phyloP scores from a whole-genome alignment of 2,888 invertebrate genomes.

The Ormyrus rosae region DNA sequence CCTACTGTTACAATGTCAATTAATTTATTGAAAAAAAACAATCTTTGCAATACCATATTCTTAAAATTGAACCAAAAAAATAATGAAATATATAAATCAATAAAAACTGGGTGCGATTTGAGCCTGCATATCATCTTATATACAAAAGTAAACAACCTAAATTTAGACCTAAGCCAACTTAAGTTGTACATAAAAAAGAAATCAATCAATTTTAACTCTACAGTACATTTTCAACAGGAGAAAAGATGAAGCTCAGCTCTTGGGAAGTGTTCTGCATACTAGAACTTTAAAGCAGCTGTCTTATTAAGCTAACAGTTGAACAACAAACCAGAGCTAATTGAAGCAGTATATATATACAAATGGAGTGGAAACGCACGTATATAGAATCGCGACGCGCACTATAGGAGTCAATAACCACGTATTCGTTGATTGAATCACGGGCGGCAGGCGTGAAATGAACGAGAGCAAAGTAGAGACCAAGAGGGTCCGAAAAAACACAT shows the following conservation, averaged over 20 bases:
- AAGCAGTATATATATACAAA: conserved; percentile 10
- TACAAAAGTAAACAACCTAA: conserved; percentile 28
- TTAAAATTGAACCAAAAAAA: too few species aligned
- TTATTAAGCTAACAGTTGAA: conserved; percentile 1
- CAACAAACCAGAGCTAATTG: conserved; percentile 26
- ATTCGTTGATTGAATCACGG: conserved; percentile 25
- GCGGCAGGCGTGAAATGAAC: background rate
- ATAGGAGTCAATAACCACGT: conserved; percentile 39
- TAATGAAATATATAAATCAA: conserved; percentile 12
- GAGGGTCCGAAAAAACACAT: background rate
- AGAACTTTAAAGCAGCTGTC: conserved; percentile 11
- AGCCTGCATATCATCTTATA: background rate
- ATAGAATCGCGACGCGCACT: conserved; percentile 20
- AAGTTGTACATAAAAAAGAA: background rate
- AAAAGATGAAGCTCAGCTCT: background rate
- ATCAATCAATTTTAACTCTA: conserved; percentile 29
- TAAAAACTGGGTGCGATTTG: conserved; percentile 9
- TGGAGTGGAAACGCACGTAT: background rate
- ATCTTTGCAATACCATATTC: too few species aligned
- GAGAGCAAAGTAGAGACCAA: background rate
- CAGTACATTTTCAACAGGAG: background rate
- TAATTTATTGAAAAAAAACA: background rate
- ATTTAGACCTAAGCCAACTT: conserved; percentile 10
- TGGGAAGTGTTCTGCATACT: conserved; percentile 1
- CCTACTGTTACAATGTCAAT: background rate